phyloP scores from a whole-genome alignment of 2,797 vertebrate species.

The Chaenodraco wilsoni region DNA sequence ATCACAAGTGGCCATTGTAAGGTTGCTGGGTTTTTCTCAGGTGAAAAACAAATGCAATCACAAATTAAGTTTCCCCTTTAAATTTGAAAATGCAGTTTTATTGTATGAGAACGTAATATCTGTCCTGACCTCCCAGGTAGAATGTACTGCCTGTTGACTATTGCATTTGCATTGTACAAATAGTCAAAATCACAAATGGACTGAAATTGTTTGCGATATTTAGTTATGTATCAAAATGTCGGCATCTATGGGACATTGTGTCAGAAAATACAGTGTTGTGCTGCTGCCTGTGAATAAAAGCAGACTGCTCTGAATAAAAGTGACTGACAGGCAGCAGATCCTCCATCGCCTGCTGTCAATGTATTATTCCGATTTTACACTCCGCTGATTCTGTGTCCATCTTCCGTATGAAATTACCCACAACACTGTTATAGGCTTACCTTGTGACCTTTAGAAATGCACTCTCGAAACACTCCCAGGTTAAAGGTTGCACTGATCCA shows the following conservation, averaged over 20 bases:
- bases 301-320: conserved; percentile 8
- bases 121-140: too few relatives aligned
- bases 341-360: conserved; percentile 33
- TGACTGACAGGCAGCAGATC: conserved; percentile 38
- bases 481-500: conserved; percentile 45
- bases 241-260: neutral
- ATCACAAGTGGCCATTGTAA: too few relatives aligned
- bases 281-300: conserved; percentile 18
- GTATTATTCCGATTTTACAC: conserved; percentile 55
- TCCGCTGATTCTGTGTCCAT: conserved; percentile 37
- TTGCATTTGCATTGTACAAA: too few relatives aligned
- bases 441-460: conserved; percentile 37
- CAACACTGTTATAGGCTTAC: conserved; percentile 40
- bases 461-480: conserved; percentile 24
- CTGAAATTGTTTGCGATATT: too few relatives aligned
- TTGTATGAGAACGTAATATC: too few relatives aligned
- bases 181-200: too few relatives aligned
- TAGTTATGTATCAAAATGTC: too few relatives aligned
- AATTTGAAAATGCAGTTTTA: too few relatives aligned
- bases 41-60: too few relatives aligned
- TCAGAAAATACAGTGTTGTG: neutral
- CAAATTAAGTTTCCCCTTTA: too few relatives aligned
- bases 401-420: conserved; percentile 13
- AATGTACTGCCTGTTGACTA: too few relatives aligned
- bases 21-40: too few relatives aligned